phyloP scores from a whole-genome alignment of 37 sponge, comb jelly and placozoan genomes.

The Oopsacas minuta region DNA sequence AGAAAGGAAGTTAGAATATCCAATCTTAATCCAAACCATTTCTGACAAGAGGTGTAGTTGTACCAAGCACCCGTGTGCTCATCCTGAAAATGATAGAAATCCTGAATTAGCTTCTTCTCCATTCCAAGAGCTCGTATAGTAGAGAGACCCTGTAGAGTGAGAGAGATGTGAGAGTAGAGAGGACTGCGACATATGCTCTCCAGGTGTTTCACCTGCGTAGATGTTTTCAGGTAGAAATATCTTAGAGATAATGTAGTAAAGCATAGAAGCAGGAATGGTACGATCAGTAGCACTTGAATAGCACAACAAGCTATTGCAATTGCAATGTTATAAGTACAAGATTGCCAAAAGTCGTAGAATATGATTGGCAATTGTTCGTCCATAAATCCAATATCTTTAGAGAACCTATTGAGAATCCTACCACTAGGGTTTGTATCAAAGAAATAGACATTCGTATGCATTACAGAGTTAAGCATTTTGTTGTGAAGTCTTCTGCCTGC shows the following conservation, averaged over 20 bases:
- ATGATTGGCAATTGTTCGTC: slow-evolving; percentile 27
- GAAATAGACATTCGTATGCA: slow-evolving; percentile 20
- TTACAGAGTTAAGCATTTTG: not conserved
- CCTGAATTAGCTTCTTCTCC: slow-evolving; percentile 15
- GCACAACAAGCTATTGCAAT: slow-evolving; percentile 22
- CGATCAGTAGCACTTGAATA: slow-evolving; percentile 16
- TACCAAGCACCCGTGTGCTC: not conserved
- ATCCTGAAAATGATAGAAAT: slow-evolving; percentile 13
- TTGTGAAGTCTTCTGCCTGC: not conserved
- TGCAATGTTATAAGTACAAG: not conserved
- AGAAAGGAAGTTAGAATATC: not conserved
- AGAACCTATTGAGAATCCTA: slow-evolving; percentile 33
- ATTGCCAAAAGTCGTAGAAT: slow-evolving; percentile 17
- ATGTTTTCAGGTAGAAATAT: slow-evolving; percentile 30
- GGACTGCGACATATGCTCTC: slow-evolving; percentile 38
- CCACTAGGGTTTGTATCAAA: slow-evolving; percentile 38
- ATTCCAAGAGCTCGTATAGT: slow-evolving; percentile 36
- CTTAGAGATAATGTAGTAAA: slow-evolving; percentile 11
- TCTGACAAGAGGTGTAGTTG: not conserved
- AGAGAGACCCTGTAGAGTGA: slow-evolving; percentile 21
- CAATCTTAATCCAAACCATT: not conserved
- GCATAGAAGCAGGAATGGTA: slow-evolving; percentile 18
- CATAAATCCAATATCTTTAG: slow-evolving; percentile 33
- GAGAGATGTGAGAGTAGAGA: slow-evolving; percentile 14
- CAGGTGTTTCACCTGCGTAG: slow-evolving; percentile 37